phyloP scores from a whole-genome alignment of 1,140 invertebrate species.

The Atopsyche davidsoni region DNA sequence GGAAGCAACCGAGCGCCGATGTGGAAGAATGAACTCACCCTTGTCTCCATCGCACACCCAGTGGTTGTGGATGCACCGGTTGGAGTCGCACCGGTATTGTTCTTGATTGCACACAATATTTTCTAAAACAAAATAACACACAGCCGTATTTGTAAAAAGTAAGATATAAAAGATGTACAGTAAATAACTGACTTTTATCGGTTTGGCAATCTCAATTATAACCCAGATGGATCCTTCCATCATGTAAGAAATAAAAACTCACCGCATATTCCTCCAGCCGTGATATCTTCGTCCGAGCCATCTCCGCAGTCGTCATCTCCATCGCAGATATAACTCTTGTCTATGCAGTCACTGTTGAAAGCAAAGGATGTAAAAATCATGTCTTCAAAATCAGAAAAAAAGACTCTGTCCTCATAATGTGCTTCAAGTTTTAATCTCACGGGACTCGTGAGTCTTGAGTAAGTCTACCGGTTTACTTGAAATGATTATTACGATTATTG shows the following conservation, averaged over 20 bases:
- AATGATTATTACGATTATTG: too few species aligned
- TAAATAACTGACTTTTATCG: background rate
- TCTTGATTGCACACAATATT: constrained; percentile 57
- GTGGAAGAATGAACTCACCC: too few species aligned
- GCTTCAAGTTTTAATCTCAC: too few species aligned
- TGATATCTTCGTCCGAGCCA: constrained; percentile 69
- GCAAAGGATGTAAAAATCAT: too few species aligned
- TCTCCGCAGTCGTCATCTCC: constrained; percentile 78
- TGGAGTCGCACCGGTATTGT: constrained; percentile 65
- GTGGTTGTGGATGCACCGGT: constrained; percentile 64
- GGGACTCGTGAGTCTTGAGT: too few species aligned
- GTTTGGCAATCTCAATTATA: too few species aligned
- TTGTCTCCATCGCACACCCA: constrained; percentile 74
- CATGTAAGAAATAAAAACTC: constrained; percentile 13
- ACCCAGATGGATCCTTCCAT: background rate
- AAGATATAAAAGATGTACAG: constrained; percentile 6
- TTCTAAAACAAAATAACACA: constrained; percentile 37
- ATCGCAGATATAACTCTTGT: constrained; percentile 62
- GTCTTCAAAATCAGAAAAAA: too few species aligned
- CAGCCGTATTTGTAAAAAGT: background rate
- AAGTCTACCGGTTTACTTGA: too few species aligned
- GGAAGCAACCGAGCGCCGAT: too few species aligned
- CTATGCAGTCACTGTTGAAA: constrained; percentile 44
- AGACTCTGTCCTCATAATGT: too few species aligned
- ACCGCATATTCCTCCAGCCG: constrained; percentile 53